phyloP scores from a whole-genome alignment of 2,888 invertebrate species.

The Smittia aterrima region DNA sequence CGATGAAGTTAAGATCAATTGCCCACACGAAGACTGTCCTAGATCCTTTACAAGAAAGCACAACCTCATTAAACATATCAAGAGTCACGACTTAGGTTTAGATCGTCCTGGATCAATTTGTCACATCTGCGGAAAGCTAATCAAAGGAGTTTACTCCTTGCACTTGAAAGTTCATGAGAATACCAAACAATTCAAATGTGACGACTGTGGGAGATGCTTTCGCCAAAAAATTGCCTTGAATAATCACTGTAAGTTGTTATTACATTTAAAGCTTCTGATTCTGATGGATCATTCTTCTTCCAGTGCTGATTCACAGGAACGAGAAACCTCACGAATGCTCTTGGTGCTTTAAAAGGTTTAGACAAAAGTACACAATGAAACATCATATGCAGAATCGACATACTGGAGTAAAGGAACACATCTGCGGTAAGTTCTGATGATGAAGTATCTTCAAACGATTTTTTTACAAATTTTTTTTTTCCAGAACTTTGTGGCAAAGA shows the following conservation, averaged over 20 bases:
- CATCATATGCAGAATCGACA: constrained; percentile 26
- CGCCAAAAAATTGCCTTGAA: constrained; percentile 22
- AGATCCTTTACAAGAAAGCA: constrained; percentile 7
- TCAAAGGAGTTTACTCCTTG: constrained; percentile 33
- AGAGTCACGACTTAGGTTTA: constrained; percentile 2
- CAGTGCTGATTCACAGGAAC: constrained; percentile 19
- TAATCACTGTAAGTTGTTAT: constrained; percentile 1
- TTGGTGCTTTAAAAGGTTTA: constrained; percentile 7
- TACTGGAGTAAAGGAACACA: constrained; percentile 25
- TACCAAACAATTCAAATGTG: constrained; percentile 7
- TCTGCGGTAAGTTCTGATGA: constrained; percentile 23
- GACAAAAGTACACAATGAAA: constrained; percentile 23
- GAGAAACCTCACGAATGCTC: constrained; percentile 29
- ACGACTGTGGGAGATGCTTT: constrained; percentile 31
- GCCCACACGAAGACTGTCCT: background rate
- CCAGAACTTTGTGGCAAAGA: constrained; percentile 29
- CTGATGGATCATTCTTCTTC: background rate
- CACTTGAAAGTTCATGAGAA: constrained; percentile 27
- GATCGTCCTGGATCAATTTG: constrained; percentile 20
- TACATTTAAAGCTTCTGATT: background rate
- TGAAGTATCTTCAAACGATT: background rate
- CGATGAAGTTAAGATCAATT: background rate
- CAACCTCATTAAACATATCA: constrained; percentile 15
- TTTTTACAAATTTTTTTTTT: background rate
- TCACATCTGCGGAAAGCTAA: constrained; percentile 34